phyloP scores from a whole-genome alignment of 2,797 vertebrate genomes.

The Syndactyla subalaris region DNA sequence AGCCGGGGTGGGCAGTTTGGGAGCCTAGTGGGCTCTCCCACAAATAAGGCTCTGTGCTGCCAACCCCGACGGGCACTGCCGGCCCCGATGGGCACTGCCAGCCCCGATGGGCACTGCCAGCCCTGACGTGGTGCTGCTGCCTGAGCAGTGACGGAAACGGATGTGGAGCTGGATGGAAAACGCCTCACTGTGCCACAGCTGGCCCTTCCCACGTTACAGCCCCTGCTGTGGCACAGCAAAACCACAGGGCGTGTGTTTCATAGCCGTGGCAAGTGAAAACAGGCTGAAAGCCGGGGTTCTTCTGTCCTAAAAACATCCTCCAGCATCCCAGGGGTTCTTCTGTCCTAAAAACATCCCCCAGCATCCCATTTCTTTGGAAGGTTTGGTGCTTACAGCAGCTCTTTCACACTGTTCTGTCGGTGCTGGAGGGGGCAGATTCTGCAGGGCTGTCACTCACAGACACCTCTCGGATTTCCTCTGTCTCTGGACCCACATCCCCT shows the following conservation, averaged over 20 bases:
- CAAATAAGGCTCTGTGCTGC: neutral
- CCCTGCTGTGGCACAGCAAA: rapidly evolving
- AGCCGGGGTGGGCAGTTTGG: neutral
- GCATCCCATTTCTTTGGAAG: rapidly evolving
- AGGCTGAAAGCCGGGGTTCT: rapidly evolving
- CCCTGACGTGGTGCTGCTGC: rapidly evolving
- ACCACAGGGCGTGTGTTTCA: rapidly evolving
- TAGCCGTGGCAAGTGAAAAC: rapidly evolving
- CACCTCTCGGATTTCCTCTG: rapidly evolving
- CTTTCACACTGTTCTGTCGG: rapidly evolving
- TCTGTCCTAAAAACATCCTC: rapidly evolving
- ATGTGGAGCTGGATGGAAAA: neutral
- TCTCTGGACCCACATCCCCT: rapidly evolving
- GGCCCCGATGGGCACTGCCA: neutral
- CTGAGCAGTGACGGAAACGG: rapidly evolving
- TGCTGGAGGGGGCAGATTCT: no score
- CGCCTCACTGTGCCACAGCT: rapidly evolving
- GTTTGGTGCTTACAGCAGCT: neutral
- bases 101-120: neutral
- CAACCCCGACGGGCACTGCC: neutral
- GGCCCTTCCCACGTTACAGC: rapidly evolving
- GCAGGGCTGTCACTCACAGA: neutral
- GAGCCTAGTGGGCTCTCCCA: rapidly evolving
- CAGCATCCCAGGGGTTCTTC: rapidly evolving
- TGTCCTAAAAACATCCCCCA: rapidly evolving